Percentiles rank a stretch among this genome's conserved stretches.
phyloP scores from a whole-genome alignment of 1,140 invertebrate genomes.

The Danaus melanippus region DNA sequence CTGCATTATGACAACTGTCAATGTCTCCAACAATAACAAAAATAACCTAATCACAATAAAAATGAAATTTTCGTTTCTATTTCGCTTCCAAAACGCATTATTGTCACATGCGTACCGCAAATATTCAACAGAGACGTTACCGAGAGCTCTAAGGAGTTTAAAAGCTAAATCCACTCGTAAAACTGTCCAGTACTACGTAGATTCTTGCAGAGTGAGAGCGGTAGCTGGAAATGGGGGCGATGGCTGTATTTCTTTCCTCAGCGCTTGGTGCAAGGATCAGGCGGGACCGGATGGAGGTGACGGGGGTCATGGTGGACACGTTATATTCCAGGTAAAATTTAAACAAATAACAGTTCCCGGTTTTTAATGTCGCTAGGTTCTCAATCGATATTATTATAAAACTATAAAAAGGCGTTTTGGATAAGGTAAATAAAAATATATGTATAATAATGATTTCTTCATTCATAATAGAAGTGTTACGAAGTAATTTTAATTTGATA shows the following conservation, averaged over 20 bases:
- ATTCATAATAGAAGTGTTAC: no score
- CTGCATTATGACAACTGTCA: no score
- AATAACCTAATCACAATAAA: constrained; percentile 26
- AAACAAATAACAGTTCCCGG: no score
- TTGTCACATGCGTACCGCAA: constrained; percentile 16
- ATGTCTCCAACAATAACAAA: constrained; percentile 3
- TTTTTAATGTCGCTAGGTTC: no score
- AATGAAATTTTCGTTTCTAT: constrained; percentile 40
- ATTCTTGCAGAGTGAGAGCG: constrained; percentile 76
- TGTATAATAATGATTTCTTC: no score
- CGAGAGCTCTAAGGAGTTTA: constrained; percentile 52
- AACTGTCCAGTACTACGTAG: constrained; percentile 76
- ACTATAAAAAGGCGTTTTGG: no score
- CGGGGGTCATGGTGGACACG: constrained; percentile 97
- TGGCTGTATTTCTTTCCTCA: constrained; percentile 90
- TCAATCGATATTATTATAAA: no score
- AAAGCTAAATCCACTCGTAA: constrained; percentile 51
- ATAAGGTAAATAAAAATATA: no score
- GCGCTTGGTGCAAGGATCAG: constrained; percentile 81
- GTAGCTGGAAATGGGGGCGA: constrained; percentile 92
- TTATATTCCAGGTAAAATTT: constrained; percentile 81
- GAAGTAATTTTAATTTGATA: no score
- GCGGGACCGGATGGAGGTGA: constrained; percentile 97
- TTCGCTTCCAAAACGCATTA: constrained; percentile 28
- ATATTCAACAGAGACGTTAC: constrained; percentile 33